phyloP scores from a whole-genome alignment of 2,888 invertebrate genomes.

The Meandrusa payeni region DNA sequence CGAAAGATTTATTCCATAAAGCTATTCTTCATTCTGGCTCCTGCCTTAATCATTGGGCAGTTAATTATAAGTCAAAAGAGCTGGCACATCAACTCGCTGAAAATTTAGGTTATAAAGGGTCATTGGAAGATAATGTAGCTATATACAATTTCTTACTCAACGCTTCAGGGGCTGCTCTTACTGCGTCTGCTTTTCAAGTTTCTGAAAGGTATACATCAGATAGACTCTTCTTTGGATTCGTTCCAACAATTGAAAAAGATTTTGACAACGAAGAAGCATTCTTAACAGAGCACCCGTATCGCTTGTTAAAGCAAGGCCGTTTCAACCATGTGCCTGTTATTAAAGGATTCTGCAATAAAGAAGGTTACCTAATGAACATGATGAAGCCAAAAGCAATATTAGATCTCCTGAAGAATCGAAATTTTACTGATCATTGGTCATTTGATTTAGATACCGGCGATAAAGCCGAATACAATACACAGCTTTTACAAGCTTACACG shows the following conservation, averaged over 20 bases:
- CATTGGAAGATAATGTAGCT: conserved; percentile 32
- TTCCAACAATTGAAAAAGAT: conserved; percentile 51
- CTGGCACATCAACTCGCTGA: conserved; percentile 36
- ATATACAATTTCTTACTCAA: conserved; percentile 38
- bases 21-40: conserved; percentile 56
- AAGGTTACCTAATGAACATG: conserved; percentile 55
- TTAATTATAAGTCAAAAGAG: conserved; percentile 40
- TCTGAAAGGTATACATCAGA: conserved; percentile 30
- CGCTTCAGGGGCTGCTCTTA: conserved; percentile 30
- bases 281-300: conserved; percentile 52
- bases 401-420: conserved; percentile 34
- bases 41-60: conserved; percentile 48
- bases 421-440: conserved; percentile 36
- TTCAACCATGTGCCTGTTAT: conserved; percentile 62
- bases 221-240: conserved; percentile 44
- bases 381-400: conserved; percentile 36
- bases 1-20: conserved; percentile 52
- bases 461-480: conserved; percentile 26
- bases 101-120: conserved; percentile 40
- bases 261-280: conserved; percentile 42
- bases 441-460: conserved; percentile 32
- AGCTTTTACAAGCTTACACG: conserved; percentile 1
- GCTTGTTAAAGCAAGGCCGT: conserved; percentile 50
- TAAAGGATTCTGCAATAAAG: conserved; percentile 69
- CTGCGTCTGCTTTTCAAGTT: conserved; percentile 30